Percentiles rank a stretch among this genome's conserved stretches.
Conservation (phyloP, 2,888 invertebrate species). For the Heliothis peltigera region DNA sequence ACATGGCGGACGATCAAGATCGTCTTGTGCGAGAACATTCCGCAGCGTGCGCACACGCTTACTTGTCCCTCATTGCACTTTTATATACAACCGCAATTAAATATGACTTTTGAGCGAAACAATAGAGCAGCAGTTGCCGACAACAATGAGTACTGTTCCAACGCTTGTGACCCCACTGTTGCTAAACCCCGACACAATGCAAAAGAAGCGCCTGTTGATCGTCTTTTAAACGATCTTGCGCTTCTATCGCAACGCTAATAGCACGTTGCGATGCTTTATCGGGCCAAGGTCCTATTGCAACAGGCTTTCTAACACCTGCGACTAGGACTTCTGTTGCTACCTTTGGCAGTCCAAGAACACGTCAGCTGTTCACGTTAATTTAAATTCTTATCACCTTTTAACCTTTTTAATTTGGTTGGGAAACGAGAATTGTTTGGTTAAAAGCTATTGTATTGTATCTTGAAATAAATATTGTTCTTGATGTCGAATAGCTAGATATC, state of each 20-base stretch:
- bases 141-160: constrained; percentile 79
- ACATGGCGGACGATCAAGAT: constrained; percentile 72
- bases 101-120: constrained; percentile 82
- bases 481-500: constrained; percentile 41
- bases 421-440: constrained; percentile 70
- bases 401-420: constrained; percentile 82
- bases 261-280: constrained; percentile 82
- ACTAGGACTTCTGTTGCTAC: constrained; percentile 76
- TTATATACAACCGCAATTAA: constrained; percentile 75
- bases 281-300: constrained; percentile 85
- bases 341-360: constrained; percentile 73
- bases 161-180: constrained; percentile 79
- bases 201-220: constrained; percentile 84
- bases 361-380: constrained; percentile 74
- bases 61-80: constrained; percentile 66
- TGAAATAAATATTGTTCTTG: constrained; percentile 45
- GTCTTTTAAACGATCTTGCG: constrained; percentile 88
- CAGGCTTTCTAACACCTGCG: constrained; percentile 87
- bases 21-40: constrained; percentile 71
- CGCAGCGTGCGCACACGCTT: constrained; percentile 57
- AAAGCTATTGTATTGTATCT: constrained; percentile 70
- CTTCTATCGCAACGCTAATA: constrained; percentile 83
- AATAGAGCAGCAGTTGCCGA: constrained; percentile 76
- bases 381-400: constrained; percentile 83
- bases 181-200: constrained; percentile 82